Evolutionary conservation across 2,113 vertebrate species (phyloP).

Genomic region (Columba janthina): DNA sequence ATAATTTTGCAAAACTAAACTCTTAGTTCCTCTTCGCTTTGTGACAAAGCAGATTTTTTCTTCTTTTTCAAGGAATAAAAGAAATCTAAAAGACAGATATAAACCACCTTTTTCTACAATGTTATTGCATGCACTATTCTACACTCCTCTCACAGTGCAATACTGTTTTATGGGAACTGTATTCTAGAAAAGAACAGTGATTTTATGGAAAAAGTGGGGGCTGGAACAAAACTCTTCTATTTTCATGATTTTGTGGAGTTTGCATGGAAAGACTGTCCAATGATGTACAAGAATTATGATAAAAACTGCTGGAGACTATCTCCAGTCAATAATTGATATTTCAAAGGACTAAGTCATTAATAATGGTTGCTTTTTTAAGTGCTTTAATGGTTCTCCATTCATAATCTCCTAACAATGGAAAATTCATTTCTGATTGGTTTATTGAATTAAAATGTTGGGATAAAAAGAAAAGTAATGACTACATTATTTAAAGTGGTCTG

Average conservation of each 20-base stretch:
- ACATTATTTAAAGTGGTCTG: background rate
- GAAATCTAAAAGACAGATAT: background rate
- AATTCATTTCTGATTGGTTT: background rate
- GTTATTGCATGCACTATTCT: background rate
- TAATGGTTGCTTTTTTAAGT: slow-evolving; percentile 60
- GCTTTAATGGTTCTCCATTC: slow-evolving; percentile 59
- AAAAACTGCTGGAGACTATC: background rate
- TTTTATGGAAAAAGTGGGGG: slow-evolving; percentile 33
- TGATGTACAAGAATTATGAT: background rate
- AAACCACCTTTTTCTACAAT: background rate
- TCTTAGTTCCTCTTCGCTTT: background rate
- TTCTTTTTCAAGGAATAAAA: background rate
- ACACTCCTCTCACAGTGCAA: background rate
- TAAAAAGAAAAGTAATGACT: background rate
- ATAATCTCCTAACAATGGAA: background rate
- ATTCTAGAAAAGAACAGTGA: background rate
- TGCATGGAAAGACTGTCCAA: slow-evolving; percentile 12
- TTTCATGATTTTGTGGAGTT: slow-evolving; percentile 5
- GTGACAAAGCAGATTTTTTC: background rate
- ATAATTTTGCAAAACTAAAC: background rate
- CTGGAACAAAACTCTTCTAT: background rate
- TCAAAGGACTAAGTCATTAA: slow-evolving; percentile 37
- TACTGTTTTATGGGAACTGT: background rate
- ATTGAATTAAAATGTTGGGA: background rate
- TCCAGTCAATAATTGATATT: background rate